These are phyloP conservation scores for Octodon degus DNA, from an alignment of 2,113 vertebrate species.

Conservation along the genomic window DNA sequence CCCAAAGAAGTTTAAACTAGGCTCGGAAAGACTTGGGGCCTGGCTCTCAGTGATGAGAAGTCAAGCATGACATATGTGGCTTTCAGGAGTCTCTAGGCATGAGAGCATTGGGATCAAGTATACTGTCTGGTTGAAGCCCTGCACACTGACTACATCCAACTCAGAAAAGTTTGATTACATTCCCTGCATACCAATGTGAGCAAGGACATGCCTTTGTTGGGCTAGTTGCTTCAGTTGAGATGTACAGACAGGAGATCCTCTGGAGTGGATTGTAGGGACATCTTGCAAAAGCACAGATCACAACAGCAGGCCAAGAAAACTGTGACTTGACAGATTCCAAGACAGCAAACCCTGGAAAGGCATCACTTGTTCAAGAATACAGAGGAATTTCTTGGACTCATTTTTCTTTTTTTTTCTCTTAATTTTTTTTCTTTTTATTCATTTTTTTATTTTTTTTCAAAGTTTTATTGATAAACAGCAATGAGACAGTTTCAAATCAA, in stretches of 20 bases:
- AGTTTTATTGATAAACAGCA: too few species aligned
- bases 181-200: background rate
- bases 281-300: background rate
- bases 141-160: background rate
- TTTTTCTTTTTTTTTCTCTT: background rate
- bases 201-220: background rate
- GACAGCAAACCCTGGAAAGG: background rate
- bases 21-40: background rate
- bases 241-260: background rate
- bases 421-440: background rate
- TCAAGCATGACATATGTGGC: background rate
- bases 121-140: background rate
- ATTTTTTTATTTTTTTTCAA: too few species aligned
- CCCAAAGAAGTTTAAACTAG: background rate
- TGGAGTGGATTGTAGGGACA: background rate
- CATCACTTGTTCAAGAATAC: background rate
- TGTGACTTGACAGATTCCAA: background rate
- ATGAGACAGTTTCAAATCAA: too few species aligned
- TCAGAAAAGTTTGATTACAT: background rate
- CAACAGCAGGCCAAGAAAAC: background rate
- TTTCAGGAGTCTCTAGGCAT: background rate
- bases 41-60: background rate
- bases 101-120: background rate
- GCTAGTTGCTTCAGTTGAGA: background rate
- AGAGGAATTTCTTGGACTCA: background rate